Percentiles rank a stretch among this genome's conserved stretches.
Evolutionary conservation across 2,113 vertebrate genomes (phyloP).

Genomic region (Morone saxatilis): DNA sequence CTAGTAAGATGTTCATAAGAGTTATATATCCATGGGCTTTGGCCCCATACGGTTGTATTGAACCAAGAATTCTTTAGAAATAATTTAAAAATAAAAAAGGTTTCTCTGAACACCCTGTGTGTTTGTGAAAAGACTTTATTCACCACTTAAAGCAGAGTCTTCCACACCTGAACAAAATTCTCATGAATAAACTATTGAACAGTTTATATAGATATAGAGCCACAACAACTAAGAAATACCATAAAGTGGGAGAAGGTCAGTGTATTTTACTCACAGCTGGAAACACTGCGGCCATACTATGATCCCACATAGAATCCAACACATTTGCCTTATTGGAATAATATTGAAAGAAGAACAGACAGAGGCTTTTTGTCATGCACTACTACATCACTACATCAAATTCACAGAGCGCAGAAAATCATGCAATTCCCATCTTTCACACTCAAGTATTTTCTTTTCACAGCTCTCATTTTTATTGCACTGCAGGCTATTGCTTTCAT

Average conservation of each 20-base stretch:
- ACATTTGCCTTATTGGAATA: background rate
- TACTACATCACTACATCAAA: background rate
- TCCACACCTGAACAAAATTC: background rate
- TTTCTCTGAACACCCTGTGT: background rate
- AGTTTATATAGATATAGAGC: background rate
- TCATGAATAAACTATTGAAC: background rate
- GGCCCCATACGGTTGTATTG: background rate
- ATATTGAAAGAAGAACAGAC: background rate
- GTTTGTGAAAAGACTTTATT: background rate
- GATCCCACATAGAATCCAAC: conserved; percentile 1
- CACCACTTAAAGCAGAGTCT: background rate
- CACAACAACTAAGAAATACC: background rate
- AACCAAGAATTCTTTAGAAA: background rate
- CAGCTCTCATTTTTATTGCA: conserved; percentile 5
- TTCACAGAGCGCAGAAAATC: conserved; percentile 3
- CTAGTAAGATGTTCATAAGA: background rate
- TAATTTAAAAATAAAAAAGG: background rate
- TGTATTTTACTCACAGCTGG: background rate
- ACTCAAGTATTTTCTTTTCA: conserved; percentile 13
- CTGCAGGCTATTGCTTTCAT: conserved; percentile 19
- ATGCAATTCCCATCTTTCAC: conserved; percentile 3
- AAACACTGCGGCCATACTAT: background rate
- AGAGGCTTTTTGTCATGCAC: no score
- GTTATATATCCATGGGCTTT: background rate
- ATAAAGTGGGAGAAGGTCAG: background rate